phyloP scores from a whole-genome alignment of 2,888 invertebrate genomes.

The Pyrgus malvae region DNA sequence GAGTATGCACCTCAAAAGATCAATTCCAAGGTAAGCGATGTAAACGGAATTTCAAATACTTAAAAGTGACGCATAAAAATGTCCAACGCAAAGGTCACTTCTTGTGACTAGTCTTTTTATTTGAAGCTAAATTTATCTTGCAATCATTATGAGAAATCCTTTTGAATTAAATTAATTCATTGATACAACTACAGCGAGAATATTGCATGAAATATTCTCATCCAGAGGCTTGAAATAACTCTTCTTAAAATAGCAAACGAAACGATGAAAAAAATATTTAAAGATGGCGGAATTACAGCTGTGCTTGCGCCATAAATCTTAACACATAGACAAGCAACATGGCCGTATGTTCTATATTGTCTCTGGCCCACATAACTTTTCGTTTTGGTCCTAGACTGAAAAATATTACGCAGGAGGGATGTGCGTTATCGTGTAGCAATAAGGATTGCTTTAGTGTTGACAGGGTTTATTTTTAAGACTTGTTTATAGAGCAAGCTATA shows the following conservation, averaged over 20 bases:
- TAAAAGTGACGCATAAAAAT: too few relatives aligned
- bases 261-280: constrained; percentile 38
- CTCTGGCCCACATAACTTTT: constrained; percentile 58
- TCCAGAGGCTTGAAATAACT: constrained; percentile 30
- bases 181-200: constrained; percentile 10
- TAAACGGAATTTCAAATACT: background rate
- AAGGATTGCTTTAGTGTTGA: constrained; percentile 35
- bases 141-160: constrained; percentile 14
- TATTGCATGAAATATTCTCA: constrained; percentile 14
- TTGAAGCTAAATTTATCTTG: background rate
- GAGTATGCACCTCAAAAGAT: background rate
- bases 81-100: background rate
- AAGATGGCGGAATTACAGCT: constrained; percentile 61
- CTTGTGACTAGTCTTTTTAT: background rate
- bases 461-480: constrained; percentile 34
- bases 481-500: constrained; percentile 48
- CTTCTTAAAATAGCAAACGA: constrained; percentile 28
- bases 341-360: constrained; percentile 70
- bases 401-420: constrained; percentile 12
- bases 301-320: constrained; percentile 62
- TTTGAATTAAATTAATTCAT: constrained; percentile 21
- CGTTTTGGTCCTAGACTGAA: constrained; percentile 40
- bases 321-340: constrained; percentile 70
- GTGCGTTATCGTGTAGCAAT: constrained; percentile 19
- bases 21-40: background rate